Percentiles rank a stretch among this genome's conserved stretches.
Conservation (phyloP, 2,797 vertebrate species). For the Threskiornis aethiopicus region DNA sequence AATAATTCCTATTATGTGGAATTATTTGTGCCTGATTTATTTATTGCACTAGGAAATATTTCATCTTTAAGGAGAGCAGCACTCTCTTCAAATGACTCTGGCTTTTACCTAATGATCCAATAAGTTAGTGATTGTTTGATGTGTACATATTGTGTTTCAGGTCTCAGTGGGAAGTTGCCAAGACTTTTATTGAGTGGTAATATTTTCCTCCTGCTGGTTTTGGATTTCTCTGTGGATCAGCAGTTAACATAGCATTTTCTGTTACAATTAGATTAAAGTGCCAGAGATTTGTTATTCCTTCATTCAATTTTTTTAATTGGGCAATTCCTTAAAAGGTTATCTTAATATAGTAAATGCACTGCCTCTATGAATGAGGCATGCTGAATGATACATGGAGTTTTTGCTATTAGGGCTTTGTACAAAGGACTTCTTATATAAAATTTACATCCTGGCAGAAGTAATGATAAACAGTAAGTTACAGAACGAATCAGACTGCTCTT, state of each 20-base stretch:
- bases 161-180: slow-evolving; percentile 59
- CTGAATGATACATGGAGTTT: slow-evolving; percentile 45
- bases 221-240: slow-evolving; percentile 70
- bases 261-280: slow-evolving; percentile 71
- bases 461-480: not conserved
- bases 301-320: slow-evolving; percentile 69
- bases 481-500: not conserved
- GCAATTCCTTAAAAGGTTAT: slow-evolving; percentile 66
- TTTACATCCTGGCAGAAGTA: not conserved
- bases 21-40: slow-evolving; percentile 7
- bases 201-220: slow-evolving; percentile 67
- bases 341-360: slow-evolving; percentile 75
- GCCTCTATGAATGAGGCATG: slow-evolving; percentile 25
- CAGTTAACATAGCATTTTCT: slow-evolving; percentile 64
- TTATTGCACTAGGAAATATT: slow-evolving; percentile 34
- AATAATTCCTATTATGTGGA: not conserved
- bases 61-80: slow-evolving; percentile 31
- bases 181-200: slow-evolving; percentile 61
- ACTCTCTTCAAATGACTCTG: slow-evolving; percentile 51
- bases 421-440: not conserved
- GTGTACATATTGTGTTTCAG: slow-evolving; percentile 39
- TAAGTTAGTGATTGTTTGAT: slow-evolving; percentile 66
- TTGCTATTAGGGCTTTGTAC: slow-evolving; percentile 1
- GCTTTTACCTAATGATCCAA: slow-evolving; percentile 69
- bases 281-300: slow-evolving; percentile 67